Conservation (phyloP, 2,888 invertebrate genomes). For the Dryomyza anilis region DNA sequence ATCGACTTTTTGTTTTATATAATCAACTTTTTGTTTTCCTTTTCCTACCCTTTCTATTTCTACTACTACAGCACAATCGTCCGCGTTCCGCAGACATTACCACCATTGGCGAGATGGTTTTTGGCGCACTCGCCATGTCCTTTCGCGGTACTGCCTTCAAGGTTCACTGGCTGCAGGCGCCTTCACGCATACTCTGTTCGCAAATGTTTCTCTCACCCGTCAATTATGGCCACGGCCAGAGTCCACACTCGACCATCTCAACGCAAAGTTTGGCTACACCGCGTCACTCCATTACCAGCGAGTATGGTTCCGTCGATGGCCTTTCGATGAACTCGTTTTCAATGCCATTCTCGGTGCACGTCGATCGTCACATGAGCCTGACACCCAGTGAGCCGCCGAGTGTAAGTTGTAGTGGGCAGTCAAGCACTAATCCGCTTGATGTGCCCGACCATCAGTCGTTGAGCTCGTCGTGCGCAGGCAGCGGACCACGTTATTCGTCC, state of each 20-base stretch:
- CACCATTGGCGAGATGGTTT: slow-evolving; percentile 88
- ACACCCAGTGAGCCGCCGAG: slow-evolving; percentile 33
- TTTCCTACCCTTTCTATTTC: not conserved
- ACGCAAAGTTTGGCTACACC: slow-evolving; percentile 49
- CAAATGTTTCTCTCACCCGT: slow-evolving; percentile 68
- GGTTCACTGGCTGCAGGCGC: slow-evolving; percentile 65
- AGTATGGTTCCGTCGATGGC: slow-evolving; percentile 57
- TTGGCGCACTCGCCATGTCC: slow-evolving; percentile 89
- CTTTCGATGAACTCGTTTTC: slow-evolving; percentile 60
- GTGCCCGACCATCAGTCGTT: slow-evolving; percentile 51
- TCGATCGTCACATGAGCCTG: slow-evolving; percentile 49
- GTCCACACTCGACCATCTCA: slow-evolving; percentile 53
- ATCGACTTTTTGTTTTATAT: not conserved
- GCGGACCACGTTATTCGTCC: slow-evolving; percentile 49
- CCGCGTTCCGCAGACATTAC: slow-evolving; percentile 71
- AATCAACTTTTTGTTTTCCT: not conserved
- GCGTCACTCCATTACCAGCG: slow-evolving; percentile 57
- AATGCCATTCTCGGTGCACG: slow-evolving; percentile 51
- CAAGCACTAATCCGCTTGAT: slow-evolving; percentile 49
- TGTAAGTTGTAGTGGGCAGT: slow-evolving; percentile 35
- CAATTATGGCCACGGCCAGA: slow-evolving; percentile 34
- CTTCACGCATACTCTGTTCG: slow-evolving; percentile 65
- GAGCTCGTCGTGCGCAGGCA: slow-evolving; percentile 20
- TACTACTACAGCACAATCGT: slow-evolving; percentile 66
- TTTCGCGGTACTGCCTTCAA: slow-evolving; percentile 86